Conservation (phyloP, 1,140 invertebrate species). For the Oppia nitens region DNA sequence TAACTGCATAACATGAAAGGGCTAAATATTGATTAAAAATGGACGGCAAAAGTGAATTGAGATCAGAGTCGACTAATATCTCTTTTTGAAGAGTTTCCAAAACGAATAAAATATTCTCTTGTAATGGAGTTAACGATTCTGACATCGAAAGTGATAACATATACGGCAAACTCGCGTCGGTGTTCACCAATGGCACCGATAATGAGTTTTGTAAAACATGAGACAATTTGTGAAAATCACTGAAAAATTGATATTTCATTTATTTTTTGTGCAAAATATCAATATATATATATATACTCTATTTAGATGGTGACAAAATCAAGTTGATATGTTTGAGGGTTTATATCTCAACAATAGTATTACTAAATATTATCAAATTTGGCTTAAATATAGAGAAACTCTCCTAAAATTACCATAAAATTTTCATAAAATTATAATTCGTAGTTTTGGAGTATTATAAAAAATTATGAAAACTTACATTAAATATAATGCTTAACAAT, state of each 20-base stretch:
- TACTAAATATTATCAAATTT: too few relatives aligned
- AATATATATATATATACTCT: too few relatives aligned
- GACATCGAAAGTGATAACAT: background rate
- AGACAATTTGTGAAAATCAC: constrained; percentile 62
- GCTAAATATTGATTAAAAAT: constrained; percentile 60
- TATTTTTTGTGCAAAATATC: too few relatives aligned
- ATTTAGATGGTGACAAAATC: too few relatives aligned
- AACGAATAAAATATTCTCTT: constrained; percentile 59
- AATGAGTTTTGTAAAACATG: constrained; percentile 55
- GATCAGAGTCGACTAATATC: constrained; percentile 17
- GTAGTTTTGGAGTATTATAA: too few relatives aligned
- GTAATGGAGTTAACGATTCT: constrained; percentile 47
- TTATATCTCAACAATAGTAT: too few relatives aligned
- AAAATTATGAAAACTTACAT: too few relatives aligned
- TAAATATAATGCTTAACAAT: too few relatives aligned
- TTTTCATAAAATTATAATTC: too few relatives aligned
- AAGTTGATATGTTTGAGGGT: too few relatives aligned
- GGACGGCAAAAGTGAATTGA: constrained; percentile 48
- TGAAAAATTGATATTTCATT: constrained; percentile 25
- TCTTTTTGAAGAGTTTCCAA: constrained; percentile 61
- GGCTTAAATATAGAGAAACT: too few relatives aligned
- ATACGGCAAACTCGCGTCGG: constrained; percentile 1
- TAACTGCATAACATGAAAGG: constrained; percentile 30
- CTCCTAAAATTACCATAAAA: too few relatives aligned
- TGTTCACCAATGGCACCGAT: constrained; percentile 46